Base-by-base conservation (phyloP, 1,140 invertebrate species). In the Armadillidium nasatum region DNA sequence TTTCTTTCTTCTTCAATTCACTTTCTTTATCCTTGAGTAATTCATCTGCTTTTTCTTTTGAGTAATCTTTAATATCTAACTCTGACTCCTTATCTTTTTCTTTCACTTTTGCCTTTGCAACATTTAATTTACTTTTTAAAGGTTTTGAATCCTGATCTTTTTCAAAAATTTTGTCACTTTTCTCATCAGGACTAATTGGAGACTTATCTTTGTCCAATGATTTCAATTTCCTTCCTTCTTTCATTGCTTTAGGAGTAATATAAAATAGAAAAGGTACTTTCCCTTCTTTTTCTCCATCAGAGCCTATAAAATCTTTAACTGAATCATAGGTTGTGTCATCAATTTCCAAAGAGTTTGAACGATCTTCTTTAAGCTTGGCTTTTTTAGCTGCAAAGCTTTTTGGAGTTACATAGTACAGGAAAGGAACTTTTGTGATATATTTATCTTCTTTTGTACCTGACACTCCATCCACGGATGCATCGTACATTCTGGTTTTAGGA, bases 361-460 rank as follows among this genome's bases (percentile, higher is more conserved):
- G 11, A 19, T 60, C 50, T 19, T 60, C 50, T 60, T 60, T 60
- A 13, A 60, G 19, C 19, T 60, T 60, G 50, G 50, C 50, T 54
- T 60, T 50, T 33, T 73, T 77, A 11, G n/a, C 23, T 21, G 60
- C 22, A 46, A 80, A 71, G 33, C 69, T 73, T 54, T 76, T 78
- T 13, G 79, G 79, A 10, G 79, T 80, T 0, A 80, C 75, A 71
- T 80, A 80, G 67, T 78, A 80, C n/a, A 80, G 77, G 44, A 80
- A 80, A 0, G 79, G 79, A 6, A 80, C 74, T 60, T 60, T 60
- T 15, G 11, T 19, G 4, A 60, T 7, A 15, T 60, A 13, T 60
- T 60, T 60, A 19, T 60, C 50, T 60, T 60, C 50, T 19, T 60
- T 60, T 7, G 7, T 4, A 60, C 19, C 19, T 2, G 50, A 7